These are phyloP conservation scores for Mesorhabditis belari DNA, from an alignment of 2,888 invertebrate genomes.

Conservation along the genomic window DNA sequence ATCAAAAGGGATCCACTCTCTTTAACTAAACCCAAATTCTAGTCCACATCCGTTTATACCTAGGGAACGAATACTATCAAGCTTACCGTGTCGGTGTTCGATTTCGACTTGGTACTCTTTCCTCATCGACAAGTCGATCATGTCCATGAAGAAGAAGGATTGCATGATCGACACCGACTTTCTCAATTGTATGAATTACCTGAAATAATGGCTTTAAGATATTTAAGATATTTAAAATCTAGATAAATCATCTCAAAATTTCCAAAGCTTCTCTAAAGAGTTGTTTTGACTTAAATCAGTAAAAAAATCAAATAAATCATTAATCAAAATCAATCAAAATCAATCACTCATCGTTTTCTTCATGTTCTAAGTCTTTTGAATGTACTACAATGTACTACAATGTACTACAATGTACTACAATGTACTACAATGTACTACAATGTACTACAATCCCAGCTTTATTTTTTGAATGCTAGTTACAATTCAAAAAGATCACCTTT, in stretches of 20 bases:
- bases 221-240: background rate
- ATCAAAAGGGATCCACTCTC: no score
- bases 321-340: background rate
- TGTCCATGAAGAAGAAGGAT: conserved; percentile 45
- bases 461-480: background rate
- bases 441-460: conserved; percentile 1
- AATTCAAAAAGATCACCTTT: conserved; percentile 10
- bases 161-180: conserved; percentile 45
- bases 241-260: no score
- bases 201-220: conserved; percentile 3
- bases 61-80: no score
- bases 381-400: no score
- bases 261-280: conserved; percentile 30
- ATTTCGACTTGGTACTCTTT: conserved; percentile 12
- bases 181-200: conserved; percentile 49
- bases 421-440: no score
- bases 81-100: conserved; percentile 12
- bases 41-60: no score
- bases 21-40: no score
- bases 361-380: background rate
- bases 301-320: no score
- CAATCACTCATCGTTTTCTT: background rate
- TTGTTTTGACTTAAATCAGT: background rate
- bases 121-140: conserved; percentile 28
- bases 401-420: no score